Evolutionary conservation across 1,140 invertebrate genomes (phyloP), one percentile per base, ranked within the genome.

Genomic region (Thereuonema tuberculata): DNA sequence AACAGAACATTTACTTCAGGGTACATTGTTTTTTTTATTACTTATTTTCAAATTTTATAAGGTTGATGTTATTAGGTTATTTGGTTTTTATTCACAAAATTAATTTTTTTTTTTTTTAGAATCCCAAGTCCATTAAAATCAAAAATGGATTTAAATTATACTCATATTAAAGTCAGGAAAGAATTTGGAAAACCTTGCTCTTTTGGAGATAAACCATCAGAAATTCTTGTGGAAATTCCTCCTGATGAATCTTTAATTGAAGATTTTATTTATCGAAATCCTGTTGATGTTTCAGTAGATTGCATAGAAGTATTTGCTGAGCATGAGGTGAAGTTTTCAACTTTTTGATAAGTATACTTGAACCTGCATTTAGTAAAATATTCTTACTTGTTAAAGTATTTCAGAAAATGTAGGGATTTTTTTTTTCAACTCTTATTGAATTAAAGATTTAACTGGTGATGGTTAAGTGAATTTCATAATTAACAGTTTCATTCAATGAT

Each of bases 131-230:
- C 31, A 37, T 37, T 37, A 17, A n/a, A n/a, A n/a, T n/a, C n/a
- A n/a, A n/a, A 5, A 37, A 37, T 37, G 31, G 31, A 37, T 12
- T 12, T 50, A 9, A 5, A 50, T 5, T 50, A 21, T 50, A 5
- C 21, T 9, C 21, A 50, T 20, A 50, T 20, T 9, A 50, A 50
- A 50, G 9, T 20, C 12, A 9, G 48, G 5, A 21, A 54, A 25
- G 12, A 61, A 24, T 56, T 61, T 58, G 52, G 59, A 49, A 28
- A 52, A 61, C 17, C 62, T n/a, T 75, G 74, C 64, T 71, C 69
- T 59, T 92, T 93, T 71, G 77, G 79, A 24, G 85, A 93, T 70
- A 74, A 79, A 63, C 80, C 82, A 47, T 80, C 84, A 2, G 84
- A 87, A 67, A 67, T 89, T 23, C 77, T 85, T 60, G 80, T 84